Conservation (phyloP, 2,888 invertebrate species). For the Tipula lateralis region DNA sequence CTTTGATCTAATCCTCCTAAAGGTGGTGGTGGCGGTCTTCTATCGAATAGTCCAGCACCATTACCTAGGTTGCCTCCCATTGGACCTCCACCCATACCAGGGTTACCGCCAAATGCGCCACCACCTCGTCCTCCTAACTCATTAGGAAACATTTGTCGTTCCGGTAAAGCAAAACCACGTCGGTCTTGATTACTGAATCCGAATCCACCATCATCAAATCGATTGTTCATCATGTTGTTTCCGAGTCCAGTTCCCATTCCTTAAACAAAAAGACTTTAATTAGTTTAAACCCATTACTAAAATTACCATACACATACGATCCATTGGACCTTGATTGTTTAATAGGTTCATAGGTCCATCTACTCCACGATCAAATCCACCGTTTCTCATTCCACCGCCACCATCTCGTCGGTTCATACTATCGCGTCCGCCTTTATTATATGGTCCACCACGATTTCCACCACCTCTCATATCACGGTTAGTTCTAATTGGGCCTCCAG, state of each 20-base stretch:
- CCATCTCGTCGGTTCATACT: conserved; percentile 32
- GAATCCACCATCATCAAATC: conserved; percentile 32
- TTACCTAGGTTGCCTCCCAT: conserved; percentile 35
- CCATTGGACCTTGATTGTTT: conserved; percentile 27
- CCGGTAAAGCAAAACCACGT: conserved; percentile 45
- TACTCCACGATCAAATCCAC: conserved; percentile 45
- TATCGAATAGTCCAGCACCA: conserved; percentile 38
- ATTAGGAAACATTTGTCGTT: conserved; percentile 33
- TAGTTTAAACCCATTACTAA: not conserved
- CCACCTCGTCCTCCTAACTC: conserved; percentile 31
- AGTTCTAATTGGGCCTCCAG: conserved; percentile 38
- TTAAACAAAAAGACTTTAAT: not conserved
- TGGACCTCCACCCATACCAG: conserved; percentile 32
- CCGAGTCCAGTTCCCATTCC: conserved; percentile 28
- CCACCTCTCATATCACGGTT: conserved; percentile 34
- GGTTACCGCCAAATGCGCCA: conserved; percentile 32
- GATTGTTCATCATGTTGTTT: conserved; percentile 29
- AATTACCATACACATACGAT: conserved; percentile 26
- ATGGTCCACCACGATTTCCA: conserved; percentile 35
- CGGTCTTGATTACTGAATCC: conserved; percentile 42
- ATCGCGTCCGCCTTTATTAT: conserved; percentile 33
- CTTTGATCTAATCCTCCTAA: conserved; percentile 46
- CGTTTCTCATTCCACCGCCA: conserved; percentile 40
- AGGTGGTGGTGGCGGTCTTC: conserved; percentile 38
- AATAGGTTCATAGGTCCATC: conserved; percentile 38